Percentiles rank a stretch among this genome's conserved stretches.
phyloP scores from a whole-genome alignment of 2,888 invertebrate species.

The Acleris literana region DNA sequence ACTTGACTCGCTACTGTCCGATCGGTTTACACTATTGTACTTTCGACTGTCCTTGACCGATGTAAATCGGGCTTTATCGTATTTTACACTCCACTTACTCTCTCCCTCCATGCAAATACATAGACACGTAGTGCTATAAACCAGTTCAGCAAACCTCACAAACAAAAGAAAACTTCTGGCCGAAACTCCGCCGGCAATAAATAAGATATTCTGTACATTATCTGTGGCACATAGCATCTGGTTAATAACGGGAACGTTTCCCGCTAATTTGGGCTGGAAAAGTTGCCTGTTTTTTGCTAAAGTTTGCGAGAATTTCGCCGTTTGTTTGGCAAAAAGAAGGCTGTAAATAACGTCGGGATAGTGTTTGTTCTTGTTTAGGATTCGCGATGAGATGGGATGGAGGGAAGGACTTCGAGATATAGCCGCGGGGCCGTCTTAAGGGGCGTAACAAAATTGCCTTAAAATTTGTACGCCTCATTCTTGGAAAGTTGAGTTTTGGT shows the following conservation, averaged over 20 bases:
- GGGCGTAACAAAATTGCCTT: background rate
- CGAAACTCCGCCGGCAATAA: constrained; percentile 13
- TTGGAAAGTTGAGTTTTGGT: background rate
- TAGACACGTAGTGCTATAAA: background rate
- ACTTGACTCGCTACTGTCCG: no score
- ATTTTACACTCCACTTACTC: no score
- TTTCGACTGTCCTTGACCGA: no score
- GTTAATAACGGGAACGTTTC: constrained; percentile 14
- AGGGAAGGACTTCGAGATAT: background rate
- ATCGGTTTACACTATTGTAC: no score
- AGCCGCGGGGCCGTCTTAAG: background rate
- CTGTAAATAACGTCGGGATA: constrained; percentile 11
- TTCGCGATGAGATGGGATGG: background rate
- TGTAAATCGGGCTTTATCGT: no score
- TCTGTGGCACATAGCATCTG: constrained; percentile 18
- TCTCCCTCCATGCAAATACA: no score
- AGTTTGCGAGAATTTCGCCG: constrained; percentile 13
- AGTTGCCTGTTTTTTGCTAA: constrained; percentile 17
- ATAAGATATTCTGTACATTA: constrained; percentile 21
- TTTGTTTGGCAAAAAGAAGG: constrained; percentile 9
- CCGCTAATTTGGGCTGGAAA: constrained; percentile 11
- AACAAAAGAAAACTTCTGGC: constrained; percentile 16
- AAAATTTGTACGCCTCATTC: background rate
- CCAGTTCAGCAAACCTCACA: background rate
- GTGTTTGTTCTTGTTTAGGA: constrained; percentile 11